Percentiles rank a stretch among this genome's conserved stretches.
phyloP scores from a whole-genome alignment of 2,888 invertebrate species.

The Sinotaia quadrata region DNA sequence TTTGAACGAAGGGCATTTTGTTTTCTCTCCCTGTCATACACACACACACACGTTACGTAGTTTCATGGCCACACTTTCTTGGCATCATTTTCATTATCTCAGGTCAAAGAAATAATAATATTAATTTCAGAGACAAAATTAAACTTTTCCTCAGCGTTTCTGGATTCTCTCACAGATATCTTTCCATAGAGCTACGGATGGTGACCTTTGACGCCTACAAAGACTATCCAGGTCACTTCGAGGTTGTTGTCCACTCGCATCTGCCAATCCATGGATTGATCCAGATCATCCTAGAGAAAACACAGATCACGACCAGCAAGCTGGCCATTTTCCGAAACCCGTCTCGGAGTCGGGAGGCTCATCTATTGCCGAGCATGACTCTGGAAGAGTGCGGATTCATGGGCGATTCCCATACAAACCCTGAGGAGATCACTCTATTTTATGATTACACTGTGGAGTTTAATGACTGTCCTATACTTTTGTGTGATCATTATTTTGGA shows the following conservation, averaged over 20 bases:
- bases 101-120: not conserved
- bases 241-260: slow-evolving; percentile 61
- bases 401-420: slow-evolving; percentile 58
- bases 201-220: slow-evolving; percentile 65
- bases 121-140: not conserved
- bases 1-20: too few relatives aligned
- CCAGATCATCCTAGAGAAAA: slow-evolving; percentile 58
- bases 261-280: slow-evolving; percentile 60
- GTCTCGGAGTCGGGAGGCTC: slow-evolving; percentile 53
- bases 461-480: slow-evolving; percentile 64
- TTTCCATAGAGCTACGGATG: slow-evolving; percentile 38
- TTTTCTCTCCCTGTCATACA: too few relatives aligned
- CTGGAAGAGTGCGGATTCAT: slow-evolving; percentile 64
- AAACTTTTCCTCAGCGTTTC: too few relatives aligned
- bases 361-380: slow-evolving; percentile 53
- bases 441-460: slow-evolving; percentile 70
- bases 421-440: slow-evolving; percentile 60
- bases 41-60: too few relatives aligned
- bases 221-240: slow-evolving; percentile 63
- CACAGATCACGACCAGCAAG: slow-evolving; percentile 59
- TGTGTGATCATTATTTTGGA: slow-evolving; percentile 69
- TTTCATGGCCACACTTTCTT: too few relatives aligned
- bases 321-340: slow-evolving; percentile 65
- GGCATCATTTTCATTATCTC: too few relatives aligned
- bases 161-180: not conserved